phyloP scores from a whole-genome alignment of 1,140 invertebrate species.

The Conopomorpha cramerella region DNA sequence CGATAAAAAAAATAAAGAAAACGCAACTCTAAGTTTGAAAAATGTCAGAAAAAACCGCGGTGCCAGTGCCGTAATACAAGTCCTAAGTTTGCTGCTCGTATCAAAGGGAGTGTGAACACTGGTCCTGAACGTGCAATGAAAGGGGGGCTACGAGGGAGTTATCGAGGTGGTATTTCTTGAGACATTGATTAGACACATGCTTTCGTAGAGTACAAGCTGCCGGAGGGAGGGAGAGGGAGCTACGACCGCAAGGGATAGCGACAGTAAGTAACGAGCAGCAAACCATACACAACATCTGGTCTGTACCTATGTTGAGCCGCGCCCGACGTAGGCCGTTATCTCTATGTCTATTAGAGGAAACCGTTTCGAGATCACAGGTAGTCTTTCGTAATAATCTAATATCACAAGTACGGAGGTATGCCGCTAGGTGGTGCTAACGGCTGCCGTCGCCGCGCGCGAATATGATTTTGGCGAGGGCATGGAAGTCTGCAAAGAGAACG shows the following conservation, averaged over 20 bases:
- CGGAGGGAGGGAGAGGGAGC: constrained; percentile 18
- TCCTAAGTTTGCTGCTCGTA: constrained; percentile 35
- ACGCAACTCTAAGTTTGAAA: no score
- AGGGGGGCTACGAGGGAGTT: constrained; percentile 11
- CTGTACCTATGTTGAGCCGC: constrained; percentile 34
- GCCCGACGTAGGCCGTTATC: constrained; percentile 23
- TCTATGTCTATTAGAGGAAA: constrained; percentile 29
- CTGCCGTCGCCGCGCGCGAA: constrained; percentile 66
- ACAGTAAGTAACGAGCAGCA: constrained; percentile 57
- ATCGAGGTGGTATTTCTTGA: constrained; percentile 47
- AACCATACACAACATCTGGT: constrained; percentile 44
- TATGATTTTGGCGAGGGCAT: constrained; percentile 72
- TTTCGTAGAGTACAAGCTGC: no score
- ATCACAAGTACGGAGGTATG: constrained; percentile 22
- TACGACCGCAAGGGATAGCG: constrained; percentile 33
- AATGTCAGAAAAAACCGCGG: no score
- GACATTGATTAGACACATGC: constrained; percentile 44
- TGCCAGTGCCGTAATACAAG: no score
- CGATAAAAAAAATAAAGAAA: no score
- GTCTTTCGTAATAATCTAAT: constrained; percentile 33
- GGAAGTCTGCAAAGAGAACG: constrained; percentile 72
- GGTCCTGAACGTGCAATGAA: constrained; percentile 8
- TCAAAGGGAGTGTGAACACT: constrained; percentile 10
- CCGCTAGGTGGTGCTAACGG: constrained; percentile 45
- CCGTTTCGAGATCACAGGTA: constrained; percentile 43